Evolutionary conservation across 2,888 invertebrate species (phyloP).

Genomic region (Thysanoteuthis rhombus): DNA sequence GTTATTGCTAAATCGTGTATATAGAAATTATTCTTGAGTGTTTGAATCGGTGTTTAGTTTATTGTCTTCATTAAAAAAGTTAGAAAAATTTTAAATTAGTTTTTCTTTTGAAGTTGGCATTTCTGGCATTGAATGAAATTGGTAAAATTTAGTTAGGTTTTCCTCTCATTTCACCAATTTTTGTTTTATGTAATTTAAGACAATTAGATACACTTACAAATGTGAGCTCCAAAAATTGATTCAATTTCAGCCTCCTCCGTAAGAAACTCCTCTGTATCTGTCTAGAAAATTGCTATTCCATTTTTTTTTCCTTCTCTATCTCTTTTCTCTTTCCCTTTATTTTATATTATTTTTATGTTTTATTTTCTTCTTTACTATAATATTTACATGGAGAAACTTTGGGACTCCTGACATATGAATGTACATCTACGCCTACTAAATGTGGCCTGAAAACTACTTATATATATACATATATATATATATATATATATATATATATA

Average conservation of each 20-base stretch:
- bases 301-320: not conserved
- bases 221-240: not conserved
- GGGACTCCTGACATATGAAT: conserved; percentile 1
- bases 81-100: not conserved
- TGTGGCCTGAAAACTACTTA: not conserved
- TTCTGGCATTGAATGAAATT: not conserved
- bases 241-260: not conserved
- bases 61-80: too few species aligned
- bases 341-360: too few species aligned
- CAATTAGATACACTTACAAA: not conserved
- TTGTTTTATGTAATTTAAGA: not conserved
- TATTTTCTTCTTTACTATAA: not conserved
- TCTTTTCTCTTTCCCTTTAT: not conserved
- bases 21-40: too few species aligned
- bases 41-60: too few species aligned
- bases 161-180: not conserved
- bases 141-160: not conserved
- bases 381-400: not conserved
- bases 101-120: not conserved
- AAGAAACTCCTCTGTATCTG: not conserved
- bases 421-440: not conserved
- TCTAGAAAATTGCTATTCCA: not conserved
- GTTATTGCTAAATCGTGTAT: too few species aligned
- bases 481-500: too few species aligned
- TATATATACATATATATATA: too few species aligned